Conservation (phyloP, 2,888 invertebrate species). For the Exephanes ischioxanthus region DNA sequence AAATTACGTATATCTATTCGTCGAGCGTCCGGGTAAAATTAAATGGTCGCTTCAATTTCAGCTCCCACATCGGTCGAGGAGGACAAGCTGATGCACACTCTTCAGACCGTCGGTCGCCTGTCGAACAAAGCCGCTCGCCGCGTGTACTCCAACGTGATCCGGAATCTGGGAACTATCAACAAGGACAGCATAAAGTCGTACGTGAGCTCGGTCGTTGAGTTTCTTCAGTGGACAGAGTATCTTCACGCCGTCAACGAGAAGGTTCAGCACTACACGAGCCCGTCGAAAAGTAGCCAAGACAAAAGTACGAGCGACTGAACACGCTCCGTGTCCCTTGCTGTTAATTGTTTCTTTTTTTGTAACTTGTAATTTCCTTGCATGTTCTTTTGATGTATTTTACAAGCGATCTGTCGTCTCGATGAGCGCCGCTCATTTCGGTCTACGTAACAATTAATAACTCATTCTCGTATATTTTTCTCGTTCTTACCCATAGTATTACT, state of each 20-base stretch:
- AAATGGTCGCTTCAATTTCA: conserved; percentile 74
- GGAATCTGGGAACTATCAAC: conserved; percentile 86
- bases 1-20: not conserved
- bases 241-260: conserved; percentile 74
- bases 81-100: conserved; percentile 90
- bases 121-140: conserved; percentile 90
- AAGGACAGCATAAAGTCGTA: conserved; percentile 78
- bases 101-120: conserved; percentile 90
- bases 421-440: not conserved
- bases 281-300: conserved; percentile 43
- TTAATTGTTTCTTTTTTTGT: not conserved
- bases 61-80: conserved; percentile 87
- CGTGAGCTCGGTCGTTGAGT: conserved; percentile 77
- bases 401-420: not conserved
- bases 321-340: not conserved
- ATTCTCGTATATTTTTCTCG: not conserved
- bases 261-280: conserved; percentile 66
- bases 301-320: conserved; percentile 17
- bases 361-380: not conserved
- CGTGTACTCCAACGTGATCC: conserved; percentile 89
- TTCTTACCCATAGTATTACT: conserved; percentile 13
- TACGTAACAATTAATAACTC: not conserved
- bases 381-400: not conserved
- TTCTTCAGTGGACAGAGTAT: conserved; percentile 80
- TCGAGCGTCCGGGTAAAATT: not conserved